A percentile compares a stretch with the other conserved stretches of the same genome.
These are phyloP conservation scores for Corapipo altera DNA, from an alignment of 2,113 vertebrate genomes.

Conservation along the genomic window DNA sequence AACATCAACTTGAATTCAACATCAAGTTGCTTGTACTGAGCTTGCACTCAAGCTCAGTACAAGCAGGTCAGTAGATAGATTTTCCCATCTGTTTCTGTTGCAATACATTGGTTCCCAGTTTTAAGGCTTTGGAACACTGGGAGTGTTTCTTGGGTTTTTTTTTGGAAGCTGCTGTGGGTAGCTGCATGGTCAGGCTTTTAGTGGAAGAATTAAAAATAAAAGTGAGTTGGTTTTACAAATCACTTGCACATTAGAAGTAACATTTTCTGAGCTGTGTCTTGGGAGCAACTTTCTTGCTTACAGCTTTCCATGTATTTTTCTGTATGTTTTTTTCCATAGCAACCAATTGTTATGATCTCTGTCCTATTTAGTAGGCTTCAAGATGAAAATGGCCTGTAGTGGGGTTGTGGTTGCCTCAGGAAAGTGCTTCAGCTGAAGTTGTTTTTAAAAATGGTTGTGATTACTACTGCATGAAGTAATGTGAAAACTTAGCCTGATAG, in stretches of 20 bases:
- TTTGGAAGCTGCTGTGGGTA: background rate
- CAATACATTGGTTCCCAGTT: accelerated
- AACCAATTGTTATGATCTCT: background rate
- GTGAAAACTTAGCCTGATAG: background rate
- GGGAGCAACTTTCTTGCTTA: background rate
- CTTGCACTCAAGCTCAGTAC: background rate
- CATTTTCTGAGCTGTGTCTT: background rate
- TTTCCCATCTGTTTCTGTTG: background rate
- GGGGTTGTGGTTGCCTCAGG: background rate
- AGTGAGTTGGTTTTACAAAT: background rate
- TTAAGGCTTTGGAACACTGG: background rate
- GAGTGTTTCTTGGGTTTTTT: background rate
- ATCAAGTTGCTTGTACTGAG: too few species aligned
- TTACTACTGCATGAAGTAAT: background rate
- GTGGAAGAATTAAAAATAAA: background rate
- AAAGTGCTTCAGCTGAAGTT: background rate
- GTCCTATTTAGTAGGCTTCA: background rate
- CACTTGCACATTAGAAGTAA: background rate
- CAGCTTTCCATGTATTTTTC: background rate
- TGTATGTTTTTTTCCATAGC: background rate
- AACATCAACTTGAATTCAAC: too few species aligned
- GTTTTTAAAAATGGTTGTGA: background rate
- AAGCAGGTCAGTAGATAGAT: background rate
- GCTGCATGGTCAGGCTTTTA: background rate
- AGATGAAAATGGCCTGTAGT: background rate